Evolutionary conservation across 2,113 vertebrate species (phyloP), one percentile per base, ranked within the genome.

Genomic region (Neopipo cinnamomea): DNA sequence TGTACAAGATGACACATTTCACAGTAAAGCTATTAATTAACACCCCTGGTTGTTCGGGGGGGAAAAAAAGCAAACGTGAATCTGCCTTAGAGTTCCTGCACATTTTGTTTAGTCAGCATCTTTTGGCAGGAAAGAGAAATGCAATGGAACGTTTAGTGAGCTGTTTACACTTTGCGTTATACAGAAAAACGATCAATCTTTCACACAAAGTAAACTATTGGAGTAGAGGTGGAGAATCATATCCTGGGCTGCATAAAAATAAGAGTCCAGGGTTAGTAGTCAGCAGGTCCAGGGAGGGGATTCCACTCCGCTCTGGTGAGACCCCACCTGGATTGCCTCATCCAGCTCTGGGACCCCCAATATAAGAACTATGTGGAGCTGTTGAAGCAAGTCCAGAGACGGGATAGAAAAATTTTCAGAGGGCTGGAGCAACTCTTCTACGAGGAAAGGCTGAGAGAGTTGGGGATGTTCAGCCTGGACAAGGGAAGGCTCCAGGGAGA

Each of bases 11-110:
- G 14, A 63, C 33, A 58, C 2, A 46, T 63, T 91, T 82, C 27
- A 77, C 5, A 39, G 21, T 68, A 88, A 59, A 46, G 28, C 2
- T 68, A 39, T 67, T 42, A 86, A 65, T 61, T 66, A 85, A 44
- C 18, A 16, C 35, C 14, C 65, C 9, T 66, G 10, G 37, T 66
- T 74, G 16, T 44, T 74, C 0, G 0, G 1, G 11, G 17, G 17
- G 5, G 2, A 0, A 30, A 53, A 37, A 39, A 59, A 8, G 3
- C 12, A 85, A 66, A 62, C 21, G 16, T 49, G 47, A 83, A 53
- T 87, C 35, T 87, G 35, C 14, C 44, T 68, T 42, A 50, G 12
- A 71, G 25, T 71, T 78, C 8, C 49, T 14, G 12, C n/a, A 31
- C 8, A 18, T 88, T 74, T 90, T 71, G 27, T 85, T 91, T 67